phyloP scores from a whole-genome alignment of 2,888 invertebrate genomes.

The Aspidiotus rigidus region DNA sequence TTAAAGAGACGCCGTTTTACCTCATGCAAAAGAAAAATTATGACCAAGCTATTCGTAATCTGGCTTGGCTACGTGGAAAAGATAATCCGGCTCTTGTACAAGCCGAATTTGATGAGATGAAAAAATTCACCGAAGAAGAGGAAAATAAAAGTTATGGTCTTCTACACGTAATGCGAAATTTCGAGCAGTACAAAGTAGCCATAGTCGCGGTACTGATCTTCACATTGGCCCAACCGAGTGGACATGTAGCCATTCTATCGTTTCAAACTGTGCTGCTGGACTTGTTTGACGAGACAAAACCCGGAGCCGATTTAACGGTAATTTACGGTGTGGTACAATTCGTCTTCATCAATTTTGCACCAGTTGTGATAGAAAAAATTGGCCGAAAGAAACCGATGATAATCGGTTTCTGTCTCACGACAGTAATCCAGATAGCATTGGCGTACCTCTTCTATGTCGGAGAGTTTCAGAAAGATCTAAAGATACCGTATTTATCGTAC shows the following conservation, averaged over 20 bases:
- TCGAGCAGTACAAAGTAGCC: too few relatives aligned
- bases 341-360: too few relatives aligned
- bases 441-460: neutral
- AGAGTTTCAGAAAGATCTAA: neutral
- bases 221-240: too few relatives aligned
- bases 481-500: slow-evolving; percentile 4
- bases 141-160: slow-evolving; percentile 7
- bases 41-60: slow-evolving; percentile 2
- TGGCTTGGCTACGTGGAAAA: slow-evolving; percentile 15
- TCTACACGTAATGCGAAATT: too few relatives aligned
- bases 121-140: slow-evolving; percentile 2
- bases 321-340: too few relatives aligned
- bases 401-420: neutral
- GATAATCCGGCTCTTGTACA: slow-evolving; percentile 7
- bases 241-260: too few relatives aligned
- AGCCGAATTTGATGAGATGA: slow-evolving; percentile 3
- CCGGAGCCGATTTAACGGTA: too few relatives aligned
- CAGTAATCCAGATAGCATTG: neutral
- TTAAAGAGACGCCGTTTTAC: slow-evolving; percentile 7
- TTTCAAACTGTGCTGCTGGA: too few relatives aligned
- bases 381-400: slow-evolving; percentile 35
- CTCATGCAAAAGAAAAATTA: neutral
- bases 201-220: too few relatives aligned
- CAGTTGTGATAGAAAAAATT: slow-evolving; percentile 37
- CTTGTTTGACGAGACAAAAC: too few relatives aligned